A percentile compares a stretch with the other conserved stretches of the same genome.
phyloP scores from a whole-genome alignment of 2,797 vertebrate species.

The Remorina albescens region DNA sequence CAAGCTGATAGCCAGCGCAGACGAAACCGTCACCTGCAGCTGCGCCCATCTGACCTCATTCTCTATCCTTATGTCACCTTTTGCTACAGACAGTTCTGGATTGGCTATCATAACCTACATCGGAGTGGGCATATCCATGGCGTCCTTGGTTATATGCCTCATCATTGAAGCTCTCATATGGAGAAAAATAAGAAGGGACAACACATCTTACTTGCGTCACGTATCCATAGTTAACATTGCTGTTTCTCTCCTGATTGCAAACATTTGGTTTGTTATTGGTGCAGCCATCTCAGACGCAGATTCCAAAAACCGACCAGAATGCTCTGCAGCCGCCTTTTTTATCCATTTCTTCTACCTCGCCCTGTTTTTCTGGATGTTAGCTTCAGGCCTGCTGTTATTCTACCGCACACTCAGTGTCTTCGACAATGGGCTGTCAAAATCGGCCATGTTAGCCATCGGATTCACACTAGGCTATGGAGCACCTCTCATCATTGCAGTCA shows the following conservation, averaged over 20 bases:
- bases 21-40: constrained; percentile 75
- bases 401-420: constrained; percentile 89
- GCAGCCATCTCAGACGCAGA: constrained; percentile 62
- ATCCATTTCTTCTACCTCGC: constrained; percentile 93
- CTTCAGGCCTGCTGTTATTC: constrained; percentile 89
- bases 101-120: constrained; percentile 86
- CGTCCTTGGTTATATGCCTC: constrained; percentile 87
- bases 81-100: rapidly evolving
- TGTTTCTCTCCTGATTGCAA: constrained; percentile 88
- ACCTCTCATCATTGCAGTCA: constrained; percentile 87
- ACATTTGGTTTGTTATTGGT: constrained; percentile 91
- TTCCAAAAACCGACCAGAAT: constrained; percentile 49
- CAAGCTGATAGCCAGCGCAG: rapidly evolving
- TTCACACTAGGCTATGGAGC: constrained; percentile 90
- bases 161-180: constrained; percentile 90
- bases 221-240: constrained; percentile 91
- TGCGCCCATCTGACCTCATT: constrained; percentile 93
- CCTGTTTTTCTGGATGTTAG: constrained; percentile 96
- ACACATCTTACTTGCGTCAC: constrained; percentile 90
- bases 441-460: constrained; percentile 82
- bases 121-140: constrained; percentile 89
- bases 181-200: constrained; percentile 88
- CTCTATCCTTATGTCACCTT: constrained; percentile 91
- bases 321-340: constrained; percentile 89
- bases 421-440: constrained; percentile 84